phyloP scores from a whole-genome alignment of 2,888 invertebrate species.

The Cecidostiba fungosa region DNA sequence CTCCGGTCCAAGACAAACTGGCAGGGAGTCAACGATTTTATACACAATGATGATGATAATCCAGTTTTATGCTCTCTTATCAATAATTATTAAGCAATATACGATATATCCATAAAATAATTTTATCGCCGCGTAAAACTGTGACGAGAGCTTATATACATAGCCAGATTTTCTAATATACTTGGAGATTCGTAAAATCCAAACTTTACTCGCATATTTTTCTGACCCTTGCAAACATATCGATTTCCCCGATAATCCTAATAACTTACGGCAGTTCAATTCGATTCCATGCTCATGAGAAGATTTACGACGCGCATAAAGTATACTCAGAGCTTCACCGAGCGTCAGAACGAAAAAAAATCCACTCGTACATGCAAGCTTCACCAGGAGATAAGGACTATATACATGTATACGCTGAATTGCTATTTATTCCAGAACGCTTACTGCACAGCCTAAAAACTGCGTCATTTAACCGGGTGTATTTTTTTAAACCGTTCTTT shows the following conservation, averaged over 20 bases:
- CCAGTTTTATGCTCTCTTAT: neutral
- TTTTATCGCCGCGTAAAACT: neutral
- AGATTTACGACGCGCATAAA: constrained; percentile 1
- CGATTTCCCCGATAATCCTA: neutral
- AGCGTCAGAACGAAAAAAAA: neutral
- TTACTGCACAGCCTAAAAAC: neutral
- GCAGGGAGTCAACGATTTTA: neutral
- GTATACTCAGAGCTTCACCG: neutral
- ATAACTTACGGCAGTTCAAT: neutral
- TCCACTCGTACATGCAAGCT: neutral
- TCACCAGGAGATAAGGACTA: neutral
- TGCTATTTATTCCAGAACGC: constrained; percentile 1
- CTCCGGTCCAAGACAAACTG: neutral
- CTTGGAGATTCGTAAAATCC: no score
- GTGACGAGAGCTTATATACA: neutral
- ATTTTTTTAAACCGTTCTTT: neutral
- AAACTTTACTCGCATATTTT: neutral
- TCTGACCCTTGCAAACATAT: neutral
- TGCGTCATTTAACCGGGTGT: constrained; percentile 1
- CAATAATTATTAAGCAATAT: neutral
- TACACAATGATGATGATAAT: neutral
- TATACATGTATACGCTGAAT: neutral
- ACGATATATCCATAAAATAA: neutral
- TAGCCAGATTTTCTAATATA: no score
- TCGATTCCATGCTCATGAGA: neutral